A percentile compares a stretch with the other conserved stretches of the same genome.
These are phyloP conservation scores for Drosophila kohkoa DNA, from an alignment of 1,140 invertebrate species.

Conservation along the genomic window DNA sequence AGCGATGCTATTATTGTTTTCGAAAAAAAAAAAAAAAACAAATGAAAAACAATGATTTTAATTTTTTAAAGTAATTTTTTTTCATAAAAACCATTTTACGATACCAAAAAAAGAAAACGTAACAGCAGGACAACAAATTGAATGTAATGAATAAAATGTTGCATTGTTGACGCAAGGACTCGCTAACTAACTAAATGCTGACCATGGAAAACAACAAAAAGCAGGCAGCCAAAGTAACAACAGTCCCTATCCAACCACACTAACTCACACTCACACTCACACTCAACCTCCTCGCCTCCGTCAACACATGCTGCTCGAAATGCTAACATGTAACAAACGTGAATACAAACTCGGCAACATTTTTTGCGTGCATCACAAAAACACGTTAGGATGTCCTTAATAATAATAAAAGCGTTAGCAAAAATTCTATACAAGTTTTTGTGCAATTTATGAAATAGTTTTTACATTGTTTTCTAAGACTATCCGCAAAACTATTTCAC, in stretches of 20 bases:
- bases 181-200: conserved; percentile 19
- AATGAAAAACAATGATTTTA: conserved; percentile 53
- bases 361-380: background rate
- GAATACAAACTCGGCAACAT: conserved; percentile 16
- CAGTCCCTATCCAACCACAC: background rate
- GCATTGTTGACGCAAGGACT: conserved; percentile 27
- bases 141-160: conserved; percentile 34
- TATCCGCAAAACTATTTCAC: background rate
- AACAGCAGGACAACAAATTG: conserved; percentile 8
- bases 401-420: background rate
- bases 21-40: conserved; percentile 57
- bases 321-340: conserved; percentile 12
- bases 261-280: background rate
- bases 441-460: conserved; percentile 6
- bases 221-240: conserved; percentile 7
- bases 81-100: conserved; percentile 52
- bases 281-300: background rate
- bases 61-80: conserved; percentile 58
- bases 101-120: conserved; percentile 5
- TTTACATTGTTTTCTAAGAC: background rate
- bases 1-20: conserved; percentile 69
- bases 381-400: conserved; percentile 13
- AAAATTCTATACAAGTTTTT: conserved; percentile 2
- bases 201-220: conserved; percentile 29
- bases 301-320: conserved; percentile 5